Base-by-base conservation (phyloP, 2,888 invertebrate species). In the Aquatica leii region DNA sequence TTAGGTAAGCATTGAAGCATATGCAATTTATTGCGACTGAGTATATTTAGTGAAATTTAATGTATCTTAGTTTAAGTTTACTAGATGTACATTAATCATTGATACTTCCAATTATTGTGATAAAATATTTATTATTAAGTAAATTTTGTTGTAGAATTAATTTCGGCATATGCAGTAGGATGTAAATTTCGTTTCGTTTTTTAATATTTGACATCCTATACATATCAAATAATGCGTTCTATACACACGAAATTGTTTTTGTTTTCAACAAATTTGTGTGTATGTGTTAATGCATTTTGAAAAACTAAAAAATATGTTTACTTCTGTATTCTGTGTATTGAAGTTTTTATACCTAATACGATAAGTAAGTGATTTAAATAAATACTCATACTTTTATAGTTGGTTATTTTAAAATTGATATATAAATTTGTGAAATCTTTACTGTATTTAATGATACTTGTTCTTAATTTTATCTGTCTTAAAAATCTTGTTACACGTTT, bases 101-200 rank as follows among this genome's bases (percentile, higher is more conserved):
- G 43, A 63, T 60, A 64, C 64, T 64, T 64, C 64, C 64, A 64
- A 56, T 64, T 64, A 59, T 64, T 64, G 64, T 64, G 64, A 64
- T 64, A 64, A 64, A 59, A 48, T 57, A 60, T 60, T 64, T 52
- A 52, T 64, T 52, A 52, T 52, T 64, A 64, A 52, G 52, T 18
- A 50, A 43, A 52, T 31, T 35, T 18, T 20, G 55, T 18, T 56
- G 18, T 46, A 46, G 31, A 48, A 37, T 40, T 53, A 53, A 53
- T 20, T 40, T 40, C n/a, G 41, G 18, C n/a, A 12, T 53, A 41
- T n/a, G 21, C 24, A 20, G 18, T 53, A 20, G 40, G 12, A 37
- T 41, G 53, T 41, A 21, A 8, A 15, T 37, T 14, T 40, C 17
- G 17, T 43, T 43, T 8, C 17, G 15, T 12, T 43, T 8, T 17